Percentiles rank a stretch among this genome's conserved stretches.
These are phyloP conservation scores for Scelioninae gen. 2 DNA, from an alignment of 2,888 invertebrate genomes.

Conservation along the genomic window DNA sequence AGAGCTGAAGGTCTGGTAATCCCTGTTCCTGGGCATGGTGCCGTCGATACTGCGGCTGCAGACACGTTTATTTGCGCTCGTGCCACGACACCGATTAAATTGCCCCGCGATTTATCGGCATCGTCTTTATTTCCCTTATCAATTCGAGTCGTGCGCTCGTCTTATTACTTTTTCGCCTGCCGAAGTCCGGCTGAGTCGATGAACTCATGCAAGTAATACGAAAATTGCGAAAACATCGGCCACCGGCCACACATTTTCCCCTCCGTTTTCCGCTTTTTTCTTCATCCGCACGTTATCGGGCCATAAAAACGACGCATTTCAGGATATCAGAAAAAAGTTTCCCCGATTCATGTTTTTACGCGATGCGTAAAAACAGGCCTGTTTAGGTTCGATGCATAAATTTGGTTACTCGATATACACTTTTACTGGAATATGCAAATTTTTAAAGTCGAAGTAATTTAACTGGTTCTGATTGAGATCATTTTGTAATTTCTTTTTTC, in stretches of 20 bases:
- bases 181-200: conserved; percentile 51
- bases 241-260: conserved; percentile 13
- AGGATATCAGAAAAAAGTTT: too few relatives aligned
- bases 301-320: conserved; percentile 14
- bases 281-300: background rate
- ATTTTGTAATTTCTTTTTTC: too few relatives aligned
- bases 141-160: conserved; percentile 53
- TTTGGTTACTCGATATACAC: too few relatives aligned
- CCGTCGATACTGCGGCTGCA: conserved; percentile 37
- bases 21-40: conserved; percentile 64
- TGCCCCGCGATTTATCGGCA: conserved; percentile 65
- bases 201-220: conserved; percentile 44
- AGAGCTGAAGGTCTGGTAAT: conserved; percentile 67
- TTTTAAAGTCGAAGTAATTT: too few relatives aligned
- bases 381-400: too few relatives aligned
- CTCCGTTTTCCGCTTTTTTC: conserved; percentile 13
- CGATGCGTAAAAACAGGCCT: too few relatives aligned
- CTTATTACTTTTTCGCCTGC: conserved; percentile 61
- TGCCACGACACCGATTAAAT: conserved; percentile 64
- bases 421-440: too few relatives aligned
- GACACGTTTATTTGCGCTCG: conserved; percentile 61
- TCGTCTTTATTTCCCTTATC: conserved; percentile 70
- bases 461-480: too few relatives aligned
- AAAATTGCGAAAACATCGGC: conserved; percentile 47
- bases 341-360: too few relatives aligned